These are phyloP conservation scores for Drosophila borborema DNA, from an alignment of 2,888 invertebrate genomes.

Conservation along the genomic window DNA sequence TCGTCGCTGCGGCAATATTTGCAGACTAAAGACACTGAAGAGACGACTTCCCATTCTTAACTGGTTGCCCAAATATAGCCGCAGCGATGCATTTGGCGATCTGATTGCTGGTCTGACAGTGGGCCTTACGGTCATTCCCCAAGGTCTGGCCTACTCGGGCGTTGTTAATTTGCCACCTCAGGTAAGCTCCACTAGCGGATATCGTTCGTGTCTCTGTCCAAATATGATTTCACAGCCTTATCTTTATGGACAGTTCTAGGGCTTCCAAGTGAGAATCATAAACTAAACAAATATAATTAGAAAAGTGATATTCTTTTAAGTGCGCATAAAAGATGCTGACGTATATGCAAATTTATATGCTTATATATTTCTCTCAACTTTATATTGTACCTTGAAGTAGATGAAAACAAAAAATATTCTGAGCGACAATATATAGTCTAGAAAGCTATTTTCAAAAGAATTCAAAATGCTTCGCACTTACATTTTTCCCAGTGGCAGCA, in stretches of 20 bases:
- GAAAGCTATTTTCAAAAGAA: background rate
- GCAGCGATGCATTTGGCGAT: constrained; percentile 92
- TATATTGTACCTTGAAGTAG: background rate
- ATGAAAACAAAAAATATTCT: background rate
- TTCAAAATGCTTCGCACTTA: background rate
- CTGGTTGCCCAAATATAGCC: constrained; percentile 92
- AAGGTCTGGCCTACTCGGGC: constrained; percentile 93
- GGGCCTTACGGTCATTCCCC: constrained; percentile 90
- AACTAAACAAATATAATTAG: background rate
- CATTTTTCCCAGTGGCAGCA: no score
- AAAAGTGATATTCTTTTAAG: background rate
- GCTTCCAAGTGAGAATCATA: background rate
- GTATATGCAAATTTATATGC: background rate
- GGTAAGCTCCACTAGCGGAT: constrained; percentile 82
- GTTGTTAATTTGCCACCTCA: constrained; percentile 91
- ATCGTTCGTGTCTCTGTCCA: background rate
- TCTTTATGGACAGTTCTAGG: constrained; percentile 12
- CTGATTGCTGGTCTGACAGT: constrained; percentile 96
- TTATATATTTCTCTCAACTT: background rate
- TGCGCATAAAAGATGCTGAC: constrained; percentile 7
- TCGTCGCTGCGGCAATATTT: constrained; percentile 83
- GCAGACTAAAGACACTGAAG: constrained; percentile 89
- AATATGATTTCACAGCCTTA: constrained; percentile 6
- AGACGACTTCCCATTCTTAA: constrained; percentile 90
- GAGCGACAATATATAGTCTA: background rate